A percentile compares a stretch with the other conserved stretches of the same genome.
Evolutionary conservation across 2,797 vertebrate species (phyloP).

Genomic region (Eulemur mongoz): DNA sequence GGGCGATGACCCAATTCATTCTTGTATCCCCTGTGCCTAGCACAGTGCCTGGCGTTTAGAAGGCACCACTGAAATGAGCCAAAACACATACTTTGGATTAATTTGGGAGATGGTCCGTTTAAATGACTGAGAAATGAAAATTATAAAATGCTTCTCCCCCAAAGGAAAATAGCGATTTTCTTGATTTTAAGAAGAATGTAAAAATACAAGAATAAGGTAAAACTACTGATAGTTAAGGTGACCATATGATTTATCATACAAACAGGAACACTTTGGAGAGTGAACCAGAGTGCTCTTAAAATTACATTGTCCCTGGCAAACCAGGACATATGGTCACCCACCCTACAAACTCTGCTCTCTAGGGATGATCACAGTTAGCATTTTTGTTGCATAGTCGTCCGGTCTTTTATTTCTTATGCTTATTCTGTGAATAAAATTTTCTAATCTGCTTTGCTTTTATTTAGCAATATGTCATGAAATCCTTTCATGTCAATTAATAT

Average conservation of each 20-base stretch:
- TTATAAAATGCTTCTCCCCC: background rate
- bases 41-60: background rate
- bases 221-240: background rate
- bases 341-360: background rate
- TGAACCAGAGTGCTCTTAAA: background rate
- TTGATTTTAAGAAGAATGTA: slow-evolving; percentile 2
- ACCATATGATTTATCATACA: background rate
- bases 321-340: background rate
- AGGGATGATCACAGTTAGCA: background rate
- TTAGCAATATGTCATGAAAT: background rate
- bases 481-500: slow-evolving; percentile 9
- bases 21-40: background rate
- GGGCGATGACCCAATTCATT: accelerated
- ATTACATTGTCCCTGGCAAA: background rate
- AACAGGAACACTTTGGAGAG: background rate
- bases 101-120: background rate
- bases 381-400: background rate
- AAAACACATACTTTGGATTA: background rate
- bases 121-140: slow-evolving; percentile 37
- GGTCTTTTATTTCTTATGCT: background rate
- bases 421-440: background rate
- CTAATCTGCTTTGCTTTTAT: slow-evolving; percentile 43
- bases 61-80: background rate
- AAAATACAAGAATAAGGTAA: slow-evolving; percentile 2
- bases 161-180: slow-evolving; percentile 6